A percentile compares a stretch with the other conserved stretches of the same genome.
Conservation (phyloP, 2,888 invertebrate genomes). For the Chloroclystis v-ata region DNA sequence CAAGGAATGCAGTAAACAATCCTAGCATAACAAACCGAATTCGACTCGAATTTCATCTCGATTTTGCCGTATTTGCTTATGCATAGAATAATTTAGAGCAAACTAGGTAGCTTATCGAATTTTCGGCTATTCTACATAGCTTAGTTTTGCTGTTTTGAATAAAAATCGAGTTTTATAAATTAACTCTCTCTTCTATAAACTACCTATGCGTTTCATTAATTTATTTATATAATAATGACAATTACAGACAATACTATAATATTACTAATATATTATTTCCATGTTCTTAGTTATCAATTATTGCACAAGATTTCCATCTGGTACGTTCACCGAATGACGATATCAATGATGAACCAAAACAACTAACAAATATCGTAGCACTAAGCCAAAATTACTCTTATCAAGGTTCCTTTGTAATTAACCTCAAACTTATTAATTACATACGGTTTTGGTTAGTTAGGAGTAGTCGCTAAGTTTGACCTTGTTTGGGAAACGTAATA, state of each 20-base stretch:
- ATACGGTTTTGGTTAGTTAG: conserved; percentile 33
- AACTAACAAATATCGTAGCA: not conserved
- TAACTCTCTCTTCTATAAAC: too few relatives aligned
- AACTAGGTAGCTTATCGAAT: conserved; percentile 13
- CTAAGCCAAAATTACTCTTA: conserved; percentile 8
- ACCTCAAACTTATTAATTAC: conserved; percentile 43
- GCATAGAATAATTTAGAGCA: conserved; percentile 20
- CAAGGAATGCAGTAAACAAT: not conserved
- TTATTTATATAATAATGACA: too few relatives aligned
- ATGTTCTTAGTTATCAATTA: too few relatives aligned
- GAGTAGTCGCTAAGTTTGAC: conserved; percentile 35
- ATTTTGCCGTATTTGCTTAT: conserved; percentile 19
- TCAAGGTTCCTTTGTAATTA: conserved; percentile 26
- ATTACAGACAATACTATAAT: too few relatives aligned
- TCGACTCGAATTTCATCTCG: conserved; percentile 12
- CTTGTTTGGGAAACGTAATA: conserved; percentile 23
- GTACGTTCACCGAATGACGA: too few relatives aligned
- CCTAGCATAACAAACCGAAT: conserved; percentile 1
- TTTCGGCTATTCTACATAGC: conserved; percentile 11
- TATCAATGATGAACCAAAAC: too few relatives aligned
- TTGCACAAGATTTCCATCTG: too few relatives aligned
- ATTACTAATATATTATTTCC: too few relatives aligned
- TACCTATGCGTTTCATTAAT: too few relatives aligned
- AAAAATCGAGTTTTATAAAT: too few relatives aligned
- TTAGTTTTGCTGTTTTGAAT: not conserved